phyloP scores from a whole-genome alignment of 2,888 invertebrate genomes.

The Apamea epomidion region DNA sequence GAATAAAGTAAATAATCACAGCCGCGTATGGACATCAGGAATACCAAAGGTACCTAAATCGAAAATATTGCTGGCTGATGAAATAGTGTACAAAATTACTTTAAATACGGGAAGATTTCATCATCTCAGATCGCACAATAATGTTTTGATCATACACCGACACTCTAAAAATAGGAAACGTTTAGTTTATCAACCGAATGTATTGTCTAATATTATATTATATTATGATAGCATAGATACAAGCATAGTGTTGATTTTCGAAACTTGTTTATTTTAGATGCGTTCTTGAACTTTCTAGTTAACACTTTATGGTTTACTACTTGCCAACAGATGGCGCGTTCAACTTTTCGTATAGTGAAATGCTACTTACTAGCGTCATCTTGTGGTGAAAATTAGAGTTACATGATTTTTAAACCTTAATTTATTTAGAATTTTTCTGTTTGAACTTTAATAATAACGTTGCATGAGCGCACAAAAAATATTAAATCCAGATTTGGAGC shows the following conservation, averaged over 20 bases:
- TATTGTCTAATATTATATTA: not conserved
- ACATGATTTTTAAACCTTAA: not conserved
- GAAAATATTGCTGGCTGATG: slow-evolving; percentile 7
- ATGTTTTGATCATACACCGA: not conserved
- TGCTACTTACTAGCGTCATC: slow-evolving; percentile 10
- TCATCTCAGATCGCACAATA: slow-evolving; percentile 45
- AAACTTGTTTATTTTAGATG: not conserved
- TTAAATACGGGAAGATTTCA: slow-evolving; percentile 27
- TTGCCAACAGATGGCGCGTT: slow-evolving; percentile 72
- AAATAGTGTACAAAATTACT: slow-evolving; percentile 14
- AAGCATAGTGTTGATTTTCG: not conserved
- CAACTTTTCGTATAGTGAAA: rapidly evolving
- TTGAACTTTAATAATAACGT: not conserved
- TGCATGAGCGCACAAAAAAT: not conserved
- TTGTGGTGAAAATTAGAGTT: not conserved
- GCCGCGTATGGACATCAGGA: not conserved
- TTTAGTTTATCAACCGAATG: not conserved
- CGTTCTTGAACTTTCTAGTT: slow-evolving; percentile 42
- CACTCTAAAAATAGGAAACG: not conserved
- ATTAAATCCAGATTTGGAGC: not conserved
- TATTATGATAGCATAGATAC: not conserved
- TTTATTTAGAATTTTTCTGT: not conserved
- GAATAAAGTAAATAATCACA: not conserved
- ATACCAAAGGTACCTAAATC: not conserved
- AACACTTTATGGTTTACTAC: slow-evolving; percentile 48